Base-by-base conservation (phyloP, 2,797 vertebrate species). In the Premnoplex brunnescens region DNA sequence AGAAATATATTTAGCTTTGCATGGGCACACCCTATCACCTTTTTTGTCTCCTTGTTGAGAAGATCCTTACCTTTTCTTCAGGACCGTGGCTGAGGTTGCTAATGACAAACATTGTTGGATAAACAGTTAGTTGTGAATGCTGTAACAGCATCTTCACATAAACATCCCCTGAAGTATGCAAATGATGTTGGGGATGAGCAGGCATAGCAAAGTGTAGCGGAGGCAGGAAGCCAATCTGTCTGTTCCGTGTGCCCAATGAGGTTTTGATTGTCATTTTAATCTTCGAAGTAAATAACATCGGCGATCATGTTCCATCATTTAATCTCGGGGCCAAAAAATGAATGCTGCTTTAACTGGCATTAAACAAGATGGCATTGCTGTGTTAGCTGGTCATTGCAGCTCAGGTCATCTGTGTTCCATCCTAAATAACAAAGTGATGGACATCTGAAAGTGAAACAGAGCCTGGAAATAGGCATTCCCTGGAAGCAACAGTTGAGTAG, bases 261-360 rank as follows among this genome's bases (percentile, higher is more conserved):
- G 74, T 92, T 96, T 91, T 95, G 76, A 89, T 96, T 91, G 83
- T 91, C n/a, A 51, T 94, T 97, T 96, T 96, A 95, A 84, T 96
- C 56, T 90, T 86, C 88, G 74, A 89, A 85, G 80, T 96, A 95
- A 96, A 93, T 94, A 96, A 81, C 83, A 75, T 76, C 16, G 8
- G 85, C 46, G 16, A 64, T 87, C 67, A 19, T 56, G 63, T 85
- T 89, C 77, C 46, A 19, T 88, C 72, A 44, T 93, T 96, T 91
- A 34, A 72, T 78, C 92, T 63, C 43, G 26, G 85, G 64, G 92
- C 95, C 92, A 93, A 41, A 63, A 94, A 84, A 60, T 5, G 52
- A 85, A 54, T 12, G 63, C 44, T 51, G 16, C 63, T 91, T 73
- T 85, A 79, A 46, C 60, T 46, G 60, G 24, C 24, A 1, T 71